These are phyloP conservation scores for Gallinago jamesoni DNA, from an alignment of 2,113 vertebrate genomes.

Conservation along the genomic window DNA sequence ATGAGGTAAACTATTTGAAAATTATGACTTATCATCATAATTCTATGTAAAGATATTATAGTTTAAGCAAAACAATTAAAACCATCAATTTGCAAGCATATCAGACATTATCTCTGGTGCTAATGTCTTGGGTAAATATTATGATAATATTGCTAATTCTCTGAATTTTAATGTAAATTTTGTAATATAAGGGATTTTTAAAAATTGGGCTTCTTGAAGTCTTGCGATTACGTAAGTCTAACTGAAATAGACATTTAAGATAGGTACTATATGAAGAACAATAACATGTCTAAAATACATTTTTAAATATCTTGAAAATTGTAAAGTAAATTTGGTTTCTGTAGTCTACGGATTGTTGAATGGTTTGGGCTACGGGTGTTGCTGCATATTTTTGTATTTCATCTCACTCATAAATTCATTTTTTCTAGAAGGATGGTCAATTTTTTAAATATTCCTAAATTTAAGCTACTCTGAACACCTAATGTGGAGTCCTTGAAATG, in stretches of 20 bases:
- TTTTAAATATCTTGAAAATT: neutral
- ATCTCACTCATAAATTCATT: neutral
- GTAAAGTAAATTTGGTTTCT: neutral
- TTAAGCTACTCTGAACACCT: neutral
- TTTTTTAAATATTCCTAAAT: neutral
- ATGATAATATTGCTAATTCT: neutral
- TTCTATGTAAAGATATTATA: neutral
- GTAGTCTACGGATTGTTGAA: neutral
- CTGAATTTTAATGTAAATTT: neutral
- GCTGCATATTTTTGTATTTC: neutral
- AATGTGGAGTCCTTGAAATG: neutral
- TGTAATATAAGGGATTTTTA: neutral
- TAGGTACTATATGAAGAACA: neutral
- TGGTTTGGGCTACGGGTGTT: neutral
- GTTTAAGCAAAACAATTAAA: neutral
- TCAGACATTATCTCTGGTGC: neutral
- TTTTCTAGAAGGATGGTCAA: neutral
- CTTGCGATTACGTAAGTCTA: neutral
- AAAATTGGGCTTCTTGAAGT: neutral
- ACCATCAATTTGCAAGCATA: neutral
- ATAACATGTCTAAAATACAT: neutral
- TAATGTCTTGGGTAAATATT: neutral
- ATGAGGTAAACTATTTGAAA: neutral
- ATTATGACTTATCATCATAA: neutral
- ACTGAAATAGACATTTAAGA: neutral